phyloP scores from a whole-genome alignment of 2,113 vertebrate species.

The Nothobranchius kuhntae region DNA sequence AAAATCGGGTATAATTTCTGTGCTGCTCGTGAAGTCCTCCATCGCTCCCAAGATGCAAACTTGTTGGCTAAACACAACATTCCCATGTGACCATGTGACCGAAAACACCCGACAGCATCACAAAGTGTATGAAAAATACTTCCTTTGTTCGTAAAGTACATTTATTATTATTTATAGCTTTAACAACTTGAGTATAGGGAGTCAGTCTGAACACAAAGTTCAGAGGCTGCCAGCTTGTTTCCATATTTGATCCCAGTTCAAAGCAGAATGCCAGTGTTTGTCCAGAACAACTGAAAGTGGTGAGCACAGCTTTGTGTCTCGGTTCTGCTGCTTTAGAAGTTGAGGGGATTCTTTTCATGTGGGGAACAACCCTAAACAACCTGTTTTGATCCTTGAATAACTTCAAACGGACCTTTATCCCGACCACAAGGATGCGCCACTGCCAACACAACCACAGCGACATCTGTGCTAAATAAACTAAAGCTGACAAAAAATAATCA shows the following conservation, averaged over 20 bases:
- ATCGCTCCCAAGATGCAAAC: background rate
- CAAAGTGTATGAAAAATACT: background rate
- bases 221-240: too few species aligned
- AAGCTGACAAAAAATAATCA: background rate
- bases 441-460: constrained; percentile 9
- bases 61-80: constrained; percentile 1
- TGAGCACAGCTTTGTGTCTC: background rate
- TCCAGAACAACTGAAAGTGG: background rate
- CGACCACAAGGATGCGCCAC: constrained; percentile 10
- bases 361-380: constrained; percentile 14
- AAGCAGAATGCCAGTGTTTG: background rate
- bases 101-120: constrained; percentile 1
- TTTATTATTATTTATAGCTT: too few species aligned
- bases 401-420: constrained; percentile 28
- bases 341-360: constrained; percentile 21
- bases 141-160: too few species aligned
- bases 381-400: constrained; percentile 9
- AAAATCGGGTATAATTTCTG: too few species aligned
- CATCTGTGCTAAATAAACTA: constrained; percentile 15
- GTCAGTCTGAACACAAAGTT: too few species aligned
- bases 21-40: constrained; percentile 17
- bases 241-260: background rate
- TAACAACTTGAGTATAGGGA: too few species aligned
- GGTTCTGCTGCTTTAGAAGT: constrained; percentile 9
- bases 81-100: background rate